These are phyloP conservation scores for Agriotes lineatus DNA, from an alignment of 2,888 invertebrate species.

Conservation along the genomic window DNA sequence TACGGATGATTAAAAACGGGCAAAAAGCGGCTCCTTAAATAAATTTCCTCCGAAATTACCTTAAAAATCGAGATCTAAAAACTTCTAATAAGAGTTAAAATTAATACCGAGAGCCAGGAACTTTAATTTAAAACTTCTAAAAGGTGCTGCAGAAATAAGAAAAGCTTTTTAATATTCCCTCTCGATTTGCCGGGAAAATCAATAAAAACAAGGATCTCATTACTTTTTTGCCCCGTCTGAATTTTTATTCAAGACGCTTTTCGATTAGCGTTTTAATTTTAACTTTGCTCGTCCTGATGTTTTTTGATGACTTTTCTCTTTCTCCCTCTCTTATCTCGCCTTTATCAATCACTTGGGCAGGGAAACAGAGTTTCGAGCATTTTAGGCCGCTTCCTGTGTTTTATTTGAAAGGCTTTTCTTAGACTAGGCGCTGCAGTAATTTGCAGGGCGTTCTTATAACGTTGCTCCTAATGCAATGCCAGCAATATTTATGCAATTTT, in stretches of 20 bases:
- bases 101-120: conserved; percentile 45
- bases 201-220: conserved; percentile 63
- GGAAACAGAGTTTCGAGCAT: conserved; percentile 27
- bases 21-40: conserved; percentile 33
- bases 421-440: no score
- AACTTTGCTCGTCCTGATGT: conserved; percentile 52
- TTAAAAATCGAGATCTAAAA: conserved; percentile 44
- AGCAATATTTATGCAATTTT: no score
- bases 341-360: conserved; percentile 45
- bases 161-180: conserved; percentile 61
- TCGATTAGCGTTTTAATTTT: conserved; percentile 61
- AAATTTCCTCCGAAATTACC: conserved; percentile 38
- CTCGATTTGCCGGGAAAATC: conserved; percentile 61
- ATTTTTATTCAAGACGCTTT: conserved; percentile 54
- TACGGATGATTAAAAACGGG: conserved; percentile 18
- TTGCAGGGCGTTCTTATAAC: no score
- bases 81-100: conserved; percentile 45
- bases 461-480: no score
- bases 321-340: conserved; percentile 54
- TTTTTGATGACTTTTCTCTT: conserved; percentile 56
- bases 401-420: conserved; percentile 12
- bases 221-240: conserved; percentile 58
- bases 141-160: conserved; percentile 56
- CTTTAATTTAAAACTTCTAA: conserved; percentile 52
- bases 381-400: conserved; percentile 26